Conservation (phyloP, 2,797 vertebrate genomes). For the Lacerta agilis region DNA sequence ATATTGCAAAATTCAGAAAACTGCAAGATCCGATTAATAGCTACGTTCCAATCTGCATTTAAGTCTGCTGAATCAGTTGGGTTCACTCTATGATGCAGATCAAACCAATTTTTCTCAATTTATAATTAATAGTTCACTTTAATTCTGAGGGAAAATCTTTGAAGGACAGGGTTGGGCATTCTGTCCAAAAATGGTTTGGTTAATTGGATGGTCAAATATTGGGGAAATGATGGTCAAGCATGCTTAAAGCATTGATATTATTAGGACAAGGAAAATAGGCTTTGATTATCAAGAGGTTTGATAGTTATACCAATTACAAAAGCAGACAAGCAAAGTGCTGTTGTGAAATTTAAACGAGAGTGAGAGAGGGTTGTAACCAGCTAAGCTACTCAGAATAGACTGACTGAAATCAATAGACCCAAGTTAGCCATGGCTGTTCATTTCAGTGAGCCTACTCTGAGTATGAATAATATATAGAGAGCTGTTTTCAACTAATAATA, state of each 20-base stretch:
- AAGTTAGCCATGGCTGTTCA: too few relatives aligned
- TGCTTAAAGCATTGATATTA: neutral
- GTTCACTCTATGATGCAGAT: neutral
- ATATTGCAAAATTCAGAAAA: too few relatives aligned
- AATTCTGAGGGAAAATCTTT: neutral
- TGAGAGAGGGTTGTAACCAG: too few relatives aligned
- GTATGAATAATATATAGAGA: too few relatives aligned
- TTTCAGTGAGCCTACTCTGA: too few relatives aligned
- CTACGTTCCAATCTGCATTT: too few relatives aligned
- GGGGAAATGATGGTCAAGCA: neutral
- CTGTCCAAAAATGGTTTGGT: neutral
- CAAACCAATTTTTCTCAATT: neutral
- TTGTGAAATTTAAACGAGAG: neutral
- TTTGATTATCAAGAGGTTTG: neutral
- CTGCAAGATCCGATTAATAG: too few relatives aligned
- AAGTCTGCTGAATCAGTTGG: too few relatives aligned
- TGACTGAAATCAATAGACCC: too few relatives aligned
- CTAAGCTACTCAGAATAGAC: too few relatives aligned
- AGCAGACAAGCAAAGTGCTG: neutral
- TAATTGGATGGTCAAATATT: neutral
- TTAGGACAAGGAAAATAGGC: neutral
- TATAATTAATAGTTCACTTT: neutral
- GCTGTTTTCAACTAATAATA: too few relatives aligned
- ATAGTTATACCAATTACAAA: neutral
- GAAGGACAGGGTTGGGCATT: neutral